Conservation (phyloP, 2,888 invertebrate genomes). For the Volucella zonaria region DNA sequence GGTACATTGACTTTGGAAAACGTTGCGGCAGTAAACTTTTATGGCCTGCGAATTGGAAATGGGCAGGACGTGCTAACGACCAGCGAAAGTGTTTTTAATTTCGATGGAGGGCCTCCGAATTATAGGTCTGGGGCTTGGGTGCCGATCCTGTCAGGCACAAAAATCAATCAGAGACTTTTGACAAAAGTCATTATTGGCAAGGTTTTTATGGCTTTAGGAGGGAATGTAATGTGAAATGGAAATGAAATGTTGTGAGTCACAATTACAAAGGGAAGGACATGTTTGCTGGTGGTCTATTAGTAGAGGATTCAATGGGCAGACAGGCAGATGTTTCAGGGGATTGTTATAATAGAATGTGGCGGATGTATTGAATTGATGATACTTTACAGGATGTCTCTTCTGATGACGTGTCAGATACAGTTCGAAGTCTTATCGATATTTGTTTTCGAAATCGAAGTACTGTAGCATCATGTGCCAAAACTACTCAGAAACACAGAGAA, state of each 20-base stretch:
- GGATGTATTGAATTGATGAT: too few relatives aligned
- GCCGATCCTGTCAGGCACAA: constrained; percentile 13
- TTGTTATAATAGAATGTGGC: too few relatives aligned
- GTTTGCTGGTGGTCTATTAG: too few relatives aligned
- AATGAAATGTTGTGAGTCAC: constrained; percentile 8
- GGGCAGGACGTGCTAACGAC: constrained; percentile 55
- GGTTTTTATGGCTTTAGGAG: neutral
- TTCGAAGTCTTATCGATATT: too few relatives aligned
- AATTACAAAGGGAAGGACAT: too few relatives aligned
- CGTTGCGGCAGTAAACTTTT: constrained; percentile 62
- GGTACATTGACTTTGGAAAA: constrained; percentile 60
- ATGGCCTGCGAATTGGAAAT: constrained; percentile 55
- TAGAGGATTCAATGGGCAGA: too few relatives aligned
- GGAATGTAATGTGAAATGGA: neutral
- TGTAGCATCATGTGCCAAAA: too few relatives aligned
- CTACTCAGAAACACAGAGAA: too few relatives aligned
- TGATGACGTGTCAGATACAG: too few relatives aligned
- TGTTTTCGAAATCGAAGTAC: too few relatives aligned
- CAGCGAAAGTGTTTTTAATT: constrained; percentile 46
- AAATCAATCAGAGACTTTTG: constrained; percentile 43
- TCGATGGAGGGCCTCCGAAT: constrained; percentile 1
- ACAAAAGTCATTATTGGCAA: neutral
- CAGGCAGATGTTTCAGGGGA: too few relatives aligned
- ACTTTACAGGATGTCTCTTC: too few relatives aligned
- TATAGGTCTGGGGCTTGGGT: constrained; percentile 1